These are phyloP conservation scores for Lasioglossum marginatum DNA, from an alignment of 2,888 invertebrate genomes.

Conservation along the genomic window DNA sequence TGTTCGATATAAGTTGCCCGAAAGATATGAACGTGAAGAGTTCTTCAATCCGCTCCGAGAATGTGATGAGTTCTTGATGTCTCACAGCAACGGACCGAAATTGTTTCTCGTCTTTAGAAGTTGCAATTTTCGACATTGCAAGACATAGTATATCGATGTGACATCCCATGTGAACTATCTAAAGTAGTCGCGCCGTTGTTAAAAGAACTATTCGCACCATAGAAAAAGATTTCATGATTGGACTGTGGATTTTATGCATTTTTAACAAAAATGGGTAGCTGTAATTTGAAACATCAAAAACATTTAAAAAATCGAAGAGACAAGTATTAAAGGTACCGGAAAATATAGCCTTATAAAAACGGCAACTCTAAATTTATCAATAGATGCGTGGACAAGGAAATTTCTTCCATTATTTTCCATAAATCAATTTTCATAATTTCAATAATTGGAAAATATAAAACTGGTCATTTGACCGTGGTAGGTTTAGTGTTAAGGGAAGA, in stretches of 20 bases:
- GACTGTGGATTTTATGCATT: neutral
- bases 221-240: neutral
- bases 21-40: constrained; percentile 62
- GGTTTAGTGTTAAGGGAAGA: too few species aligned
- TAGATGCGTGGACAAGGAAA: too few species aligned
- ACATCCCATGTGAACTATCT: constrained; percentile 67
- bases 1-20: constrained; percentile 65
- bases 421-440: too few species aligned
- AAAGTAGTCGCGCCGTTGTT: constrained; percentile 6
- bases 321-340: too few species aligned
- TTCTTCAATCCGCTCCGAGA: constrained; percentile 57
- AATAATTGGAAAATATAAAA: too few species aligned
- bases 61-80: constrained; percentile 60
- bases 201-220: neutral
- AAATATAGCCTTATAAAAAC: too few species aligned
- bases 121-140: constrained; percentile 23
- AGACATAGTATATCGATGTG: constrained; percentile 65
- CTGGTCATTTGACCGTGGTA: too few species aligned
- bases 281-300: neutral
- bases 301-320: too few species aligned
- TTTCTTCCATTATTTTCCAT: too few species aligned
- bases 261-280: neutral
- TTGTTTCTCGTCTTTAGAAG: constrained; percentile 7
- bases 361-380: too few species aligned
- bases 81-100: constrained; percentile 48